Conservation (phyloP, 1,140 invertebrate species). For the Drosophila nebulosa region DNA sequence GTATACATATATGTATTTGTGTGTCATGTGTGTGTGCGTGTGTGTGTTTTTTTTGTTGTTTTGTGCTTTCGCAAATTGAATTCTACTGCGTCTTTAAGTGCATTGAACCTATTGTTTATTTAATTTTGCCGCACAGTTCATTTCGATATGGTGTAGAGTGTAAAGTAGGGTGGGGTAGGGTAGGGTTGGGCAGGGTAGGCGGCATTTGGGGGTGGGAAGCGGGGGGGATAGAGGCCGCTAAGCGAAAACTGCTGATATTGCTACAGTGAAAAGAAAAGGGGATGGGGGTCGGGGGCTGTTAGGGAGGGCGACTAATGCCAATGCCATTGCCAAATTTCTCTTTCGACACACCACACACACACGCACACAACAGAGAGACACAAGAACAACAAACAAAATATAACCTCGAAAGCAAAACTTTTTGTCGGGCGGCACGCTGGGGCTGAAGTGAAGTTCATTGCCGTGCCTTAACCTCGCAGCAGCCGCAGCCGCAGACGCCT, state of each 20-base stretch:
- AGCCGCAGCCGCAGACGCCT: not conserved
- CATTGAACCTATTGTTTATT: constrained; percentile 77
- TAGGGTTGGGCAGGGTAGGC: not conserved
- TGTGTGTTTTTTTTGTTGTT: constrained; percentile 13
- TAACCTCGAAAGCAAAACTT: constrained; percentile 74
- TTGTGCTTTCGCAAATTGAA: constrained; percentile 52
- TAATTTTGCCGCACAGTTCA: constrained; percentile 39
- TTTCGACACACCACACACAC: not conserved
- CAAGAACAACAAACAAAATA: constrained; percentile 18
- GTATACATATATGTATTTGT: not conserved
- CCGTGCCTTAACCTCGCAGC: constrained; percentile 62
- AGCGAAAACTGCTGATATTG: constrained; percentile 64
- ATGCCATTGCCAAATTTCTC: constrained; percentile 48
- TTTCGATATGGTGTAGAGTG: constrained; percentile 37
- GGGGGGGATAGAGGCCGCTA: constrained; percentile 5
- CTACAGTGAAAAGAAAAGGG: not conserved
- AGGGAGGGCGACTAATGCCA: constrained; percentile 18
- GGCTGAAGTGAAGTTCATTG: constrained; percentile 63
- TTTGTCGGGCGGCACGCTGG: constrained; percentile 16
- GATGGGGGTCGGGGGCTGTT: not conserved
- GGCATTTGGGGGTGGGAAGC: not conserved
- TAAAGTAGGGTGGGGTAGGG: not conserved
- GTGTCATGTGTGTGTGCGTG: not conserved
- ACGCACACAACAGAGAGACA: not conserved
- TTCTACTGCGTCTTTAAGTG: constrained; percentile 70